These are phyloP conservation scores for Drosophila prosaltans DNA, from an alignment of 1,140 invertebrate genomes.

Conservation along the genomic window DNA sequence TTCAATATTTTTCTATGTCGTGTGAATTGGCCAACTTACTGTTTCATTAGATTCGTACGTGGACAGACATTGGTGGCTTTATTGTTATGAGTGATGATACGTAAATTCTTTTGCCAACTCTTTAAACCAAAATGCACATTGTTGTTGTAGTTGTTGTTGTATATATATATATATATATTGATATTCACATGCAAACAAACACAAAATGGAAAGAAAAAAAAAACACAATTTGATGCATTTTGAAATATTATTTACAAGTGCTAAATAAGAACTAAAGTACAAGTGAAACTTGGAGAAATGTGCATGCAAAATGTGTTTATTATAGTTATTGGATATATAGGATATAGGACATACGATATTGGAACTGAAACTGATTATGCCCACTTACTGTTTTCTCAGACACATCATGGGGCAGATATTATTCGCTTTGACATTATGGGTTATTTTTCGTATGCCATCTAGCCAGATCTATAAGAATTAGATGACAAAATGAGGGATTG, in stretches of 20 bases:
- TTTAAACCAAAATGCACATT: slow-evolving; percentile 78
- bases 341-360: slow-evolving; percentile 32
- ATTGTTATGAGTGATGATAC: slow-evolving; percentile 97
- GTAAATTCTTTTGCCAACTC: slow-evolving; percentile 96
- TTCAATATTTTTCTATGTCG: too few relatives aligned
- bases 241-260: slow-evolving; percentile 47
- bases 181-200: slow-evolving; percentile 14
- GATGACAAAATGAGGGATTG: slow-evolving; percentile 82
- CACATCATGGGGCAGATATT: slow-evolving; percentile 99
- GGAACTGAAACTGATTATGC: slow-evolving; percentile 5
- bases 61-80: slow-evolving; percentile 98
- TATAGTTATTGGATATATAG: slow-evolving; percentile 23
- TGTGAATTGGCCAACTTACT: slow-evolving; percentile 89
- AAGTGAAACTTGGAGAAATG: too few relatives aligned
- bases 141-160: slow-evolving; percentile 31
- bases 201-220: slow-evolving; percentile 19
- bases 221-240: slow-evolving; percentile 44
- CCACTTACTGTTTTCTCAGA: slow-evolving; percentile 99
- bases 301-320: neutral
- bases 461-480: slow-evolving; percentile 92
- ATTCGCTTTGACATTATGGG: slow-evolving; percentile 99
- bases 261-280: too few relatives aligned
- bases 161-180: slow-evolving; percentile 21
- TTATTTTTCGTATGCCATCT: slow-evolving; percentile 95
- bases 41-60: slow-evolving; percentile 97